Percentiles rank a stretch among this genome's conserved stretches.
phyloP scores from a whole-genome alignment of 2,888 invertebrate species.

The Lithophane socia region DNA sequence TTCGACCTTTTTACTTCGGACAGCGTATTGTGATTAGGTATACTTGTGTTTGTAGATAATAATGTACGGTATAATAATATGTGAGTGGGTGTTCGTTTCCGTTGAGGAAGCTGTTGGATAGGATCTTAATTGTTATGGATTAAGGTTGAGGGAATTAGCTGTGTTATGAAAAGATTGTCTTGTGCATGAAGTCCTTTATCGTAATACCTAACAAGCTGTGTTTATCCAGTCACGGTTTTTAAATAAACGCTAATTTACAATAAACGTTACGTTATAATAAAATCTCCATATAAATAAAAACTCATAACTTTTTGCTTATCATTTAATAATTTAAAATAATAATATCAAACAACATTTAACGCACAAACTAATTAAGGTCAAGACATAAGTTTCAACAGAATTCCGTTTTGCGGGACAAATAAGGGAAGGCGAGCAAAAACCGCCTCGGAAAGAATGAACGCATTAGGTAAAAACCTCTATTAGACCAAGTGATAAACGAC shows the following conservation, averaged over 20 bases:
- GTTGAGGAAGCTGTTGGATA: slow-evolving; percentile 13
- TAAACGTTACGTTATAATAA: too few relatives aligned
- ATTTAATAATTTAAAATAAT: not conserved
- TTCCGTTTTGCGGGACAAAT: slow-evolving; percentile 69
- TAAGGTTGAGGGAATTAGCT: not conserved
- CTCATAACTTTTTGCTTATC: not conserved
- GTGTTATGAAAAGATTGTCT: not conserved
- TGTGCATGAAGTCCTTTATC: not conserved
- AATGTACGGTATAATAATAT: not conserved
- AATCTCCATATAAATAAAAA: too few relatives aligned
- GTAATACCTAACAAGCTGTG: too few relatives aligned
- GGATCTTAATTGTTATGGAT: slow-evolving; percentile 19
- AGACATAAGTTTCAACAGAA: slow-evolving; percentile 52
- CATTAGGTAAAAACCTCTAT: slow-evolving; percentile 80
- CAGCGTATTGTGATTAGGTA: slow-evolving; percentile 52
- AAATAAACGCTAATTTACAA: too few relatives aligned
- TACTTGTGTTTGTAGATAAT: slow-evolving; percentile 26
- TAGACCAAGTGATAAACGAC: slow-evolving; percentile 79
- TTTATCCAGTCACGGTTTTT: too few relatives aligned
- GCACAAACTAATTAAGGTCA: slow-evolving; percentile 69
- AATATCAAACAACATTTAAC: slow-evolving; percentile 31
- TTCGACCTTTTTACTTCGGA: slow-evolving; percentile 59
- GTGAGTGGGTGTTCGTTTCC: not conserved
- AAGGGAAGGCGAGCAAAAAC: slow-evolving; percentile 71
- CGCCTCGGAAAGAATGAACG: slow-evolving; percentile 75